A percentile compares a stretch with the other conserved stretches of the same genome.
Evolutionary conservation across 1,140 invertebrate genomes (phyloP).

Genomic region (Geopemphigus sp.): DNA sequence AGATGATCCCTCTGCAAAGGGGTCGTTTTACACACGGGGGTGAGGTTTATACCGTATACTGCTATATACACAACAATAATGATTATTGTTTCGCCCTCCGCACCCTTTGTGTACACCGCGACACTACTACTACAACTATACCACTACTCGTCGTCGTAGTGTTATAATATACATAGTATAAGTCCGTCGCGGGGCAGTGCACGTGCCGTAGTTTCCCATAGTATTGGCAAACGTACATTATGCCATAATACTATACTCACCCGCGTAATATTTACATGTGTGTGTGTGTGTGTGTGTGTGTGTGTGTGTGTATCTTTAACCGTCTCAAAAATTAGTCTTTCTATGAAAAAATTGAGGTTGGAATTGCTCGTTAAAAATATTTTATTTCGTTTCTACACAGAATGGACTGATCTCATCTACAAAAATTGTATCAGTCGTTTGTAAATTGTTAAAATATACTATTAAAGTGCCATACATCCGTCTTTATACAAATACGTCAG

Average conservation of each 20-base stretch:
- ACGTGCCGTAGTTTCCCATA: constrained; percentile 39
- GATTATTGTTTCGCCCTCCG: constrained; percentile 48
- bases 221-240: not conserved
- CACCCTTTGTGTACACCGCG: constrained; percentile 43
- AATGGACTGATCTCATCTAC: too few species aligned
- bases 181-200: constrained; percentile 2
- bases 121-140: constrained; percentile 8
- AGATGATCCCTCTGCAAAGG: constrained; percentile 42
- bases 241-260: not conserved
- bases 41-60: constrained; percentile 14
- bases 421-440: too few species aligned
- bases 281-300: not conserved
- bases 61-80: constrained; percentile 44
- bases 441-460: too few species aligned
- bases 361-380: too few species aligned
- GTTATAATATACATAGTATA: not conserved
- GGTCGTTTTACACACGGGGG: constrained; percentile 46
- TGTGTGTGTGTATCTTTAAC: too few species aligned
- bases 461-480: too few species aligned
- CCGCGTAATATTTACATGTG: not conserved
- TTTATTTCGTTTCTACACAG: too few species aligned
- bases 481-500: too few species aligned
- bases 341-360: too few species aligned
- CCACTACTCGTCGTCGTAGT: not conserved
- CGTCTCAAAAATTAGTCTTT: too few species aligned